Evolutionary conservation across 2,113 vertebrate species (phyloP), one percentile per base, ranked within the genome.

Genomic region (Myxocyprinus asiaticus): DNA sequence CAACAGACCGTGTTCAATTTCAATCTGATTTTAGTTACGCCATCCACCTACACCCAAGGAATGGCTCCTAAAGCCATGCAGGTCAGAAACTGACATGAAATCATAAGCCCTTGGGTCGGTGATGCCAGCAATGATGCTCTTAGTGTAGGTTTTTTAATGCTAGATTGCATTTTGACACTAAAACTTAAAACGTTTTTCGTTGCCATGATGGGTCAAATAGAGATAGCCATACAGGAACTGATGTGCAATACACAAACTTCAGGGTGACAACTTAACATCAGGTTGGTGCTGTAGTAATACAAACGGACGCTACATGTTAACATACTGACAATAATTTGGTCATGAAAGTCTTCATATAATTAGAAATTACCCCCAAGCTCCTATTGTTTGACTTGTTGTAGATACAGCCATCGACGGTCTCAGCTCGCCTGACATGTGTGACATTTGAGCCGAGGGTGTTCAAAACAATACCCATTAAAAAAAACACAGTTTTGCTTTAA

Each of bases 401-500:
- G 22, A 33, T 33, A 33, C 22, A 33, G 1, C 22, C 22, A 33
- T 33, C 22, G 69, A 72, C 73, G 73, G 47, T 76, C 62, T 44
- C 14, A 48, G 59, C 45, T 64, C 12, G 47, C 73, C 61, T 76
- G 73, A 64, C 22, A 76, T 65, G 9, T 47, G 55, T 76, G 62
- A 65, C 74, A 76, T 65, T 14, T 55, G 74, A 76, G 61, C 61
- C 47, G 62, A 65, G 43, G 9, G 61, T 9, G 22, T 33, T 65
- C 74, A 76, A 65, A 76, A 76, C 74, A 76, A 76, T 61, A 76
- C 74, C 74, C 62, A 51, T 11, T 33, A 48, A 63, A 63, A n/a
- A 7, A 33, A 33, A 1, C 22, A 33, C 22, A 1, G 22, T 33
- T 33, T 50, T 55, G 61, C 61, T 6, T 64, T 65, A 5, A 48